Evolutionary conservation across 2,797 vertebrate genomes (phyloP).

Genomic region (Catamblyrhynchus diadema): DNA sequence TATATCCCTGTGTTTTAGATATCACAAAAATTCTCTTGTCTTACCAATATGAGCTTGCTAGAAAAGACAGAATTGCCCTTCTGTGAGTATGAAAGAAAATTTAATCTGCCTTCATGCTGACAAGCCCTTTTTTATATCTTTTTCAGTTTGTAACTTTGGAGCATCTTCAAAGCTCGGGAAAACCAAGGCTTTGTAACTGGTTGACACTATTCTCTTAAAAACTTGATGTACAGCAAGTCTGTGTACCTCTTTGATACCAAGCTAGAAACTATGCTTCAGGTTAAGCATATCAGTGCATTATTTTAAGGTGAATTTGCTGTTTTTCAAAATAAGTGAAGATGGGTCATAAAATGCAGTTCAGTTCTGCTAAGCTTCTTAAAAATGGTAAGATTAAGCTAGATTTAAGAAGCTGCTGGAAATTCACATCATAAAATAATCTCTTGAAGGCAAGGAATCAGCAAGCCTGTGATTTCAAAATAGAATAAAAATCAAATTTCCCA

Average conservation of each 20-base stretch:
- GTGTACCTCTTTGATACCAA: neutral
- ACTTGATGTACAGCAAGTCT: neutral
- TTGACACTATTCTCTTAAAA: neutral
- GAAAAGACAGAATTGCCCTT: neutral
- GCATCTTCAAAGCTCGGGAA: neutral
- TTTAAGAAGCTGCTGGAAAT: constrained; percentile 1
- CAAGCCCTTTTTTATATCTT: neutral
- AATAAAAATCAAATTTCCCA: constrained; percentile 34
- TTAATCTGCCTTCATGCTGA: neutral
- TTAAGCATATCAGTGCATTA: neutral
- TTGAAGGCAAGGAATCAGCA: neutral
- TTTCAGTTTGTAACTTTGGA: neutral
- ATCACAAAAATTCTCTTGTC: neutral
- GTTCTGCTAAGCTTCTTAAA: neutral
- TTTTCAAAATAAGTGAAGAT: neutral
- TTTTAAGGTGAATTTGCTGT: neutral
- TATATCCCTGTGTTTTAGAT: neutral
- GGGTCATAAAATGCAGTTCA: neutral
- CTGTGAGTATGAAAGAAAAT: neutral
- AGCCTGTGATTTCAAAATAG: constrained; percentile 30
- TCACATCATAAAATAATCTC: neutral
- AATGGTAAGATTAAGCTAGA: neutral
- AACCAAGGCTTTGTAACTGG: neutral
- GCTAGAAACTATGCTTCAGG: neutral
- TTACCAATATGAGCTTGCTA: neutral